These are phyloP conservation scores for Pelvicachromis taeniatus DNA, from an alignment of 2,113 vertebrate genomes.

Conservation along the genomic window DNA sequence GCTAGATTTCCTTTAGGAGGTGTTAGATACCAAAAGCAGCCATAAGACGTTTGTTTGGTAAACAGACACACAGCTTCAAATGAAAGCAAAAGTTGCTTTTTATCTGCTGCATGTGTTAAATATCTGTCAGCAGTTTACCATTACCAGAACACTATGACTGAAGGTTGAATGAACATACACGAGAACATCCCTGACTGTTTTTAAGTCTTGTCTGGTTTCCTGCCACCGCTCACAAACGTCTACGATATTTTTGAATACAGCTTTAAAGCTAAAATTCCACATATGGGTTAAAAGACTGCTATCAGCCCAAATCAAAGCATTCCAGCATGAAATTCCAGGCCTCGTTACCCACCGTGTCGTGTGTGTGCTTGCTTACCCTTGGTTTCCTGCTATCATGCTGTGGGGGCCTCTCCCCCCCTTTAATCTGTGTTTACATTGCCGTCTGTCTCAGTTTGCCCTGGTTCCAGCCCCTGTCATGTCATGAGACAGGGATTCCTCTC, in stretches of 20 bases:
- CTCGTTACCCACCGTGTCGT: background rate
- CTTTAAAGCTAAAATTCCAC: background rate
- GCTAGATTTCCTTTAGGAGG: background rate
- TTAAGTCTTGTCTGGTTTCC: background rate
- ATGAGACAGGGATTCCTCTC: conserved; percentile 30
- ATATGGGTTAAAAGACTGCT: background rate
- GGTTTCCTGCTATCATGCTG: conserved; percentile 8
- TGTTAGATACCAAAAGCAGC: background rate
- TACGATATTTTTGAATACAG: background rate
- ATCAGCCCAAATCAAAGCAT: background rate
- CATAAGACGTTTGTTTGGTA: background rate
- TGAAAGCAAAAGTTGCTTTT: background rate
- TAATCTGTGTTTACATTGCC: conserved; percentile 56
- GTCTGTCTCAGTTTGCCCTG: conserved; percentile 23
- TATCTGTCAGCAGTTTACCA: background rate
- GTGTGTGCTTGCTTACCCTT: background rate
- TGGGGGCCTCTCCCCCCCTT: conserved; percentile 15
- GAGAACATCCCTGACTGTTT: background rate
- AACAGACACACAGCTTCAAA: background rate
- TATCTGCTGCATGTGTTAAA: background rate
- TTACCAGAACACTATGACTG: accelerated
- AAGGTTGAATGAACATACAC: accelerated
- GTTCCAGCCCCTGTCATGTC: conserved; percentile 1
- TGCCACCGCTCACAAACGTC: accelerated
- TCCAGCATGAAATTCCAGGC: background rate